These are phyloP conservation scores for Eptatretus atami DNA, from an alignment of 2,797 vertebrate genomes.

Conservation along the genomic window DNA sequence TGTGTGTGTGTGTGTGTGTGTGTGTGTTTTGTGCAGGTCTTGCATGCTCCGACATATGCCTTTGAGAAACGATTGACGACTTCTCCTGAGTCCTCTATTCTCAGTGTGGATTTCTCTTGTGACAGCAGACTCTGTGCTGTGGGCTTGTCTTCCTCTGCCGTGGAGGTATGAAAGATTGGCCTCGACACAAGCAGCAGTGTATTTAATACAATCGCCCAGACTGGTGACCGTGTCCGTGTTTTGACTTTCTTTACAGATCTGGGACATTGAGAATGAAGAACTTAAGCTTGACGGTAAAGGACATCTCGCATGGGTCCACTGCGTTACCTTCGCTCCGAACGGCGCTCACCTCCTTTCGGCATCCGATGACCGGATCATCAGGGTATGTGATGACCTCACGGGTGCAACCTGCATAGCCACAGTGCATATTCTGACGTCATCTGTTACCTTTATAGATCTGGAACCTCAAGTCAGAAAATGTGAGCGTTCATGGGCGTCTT, in stretches of 20 bases:
- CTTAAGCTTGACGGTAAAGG: conserved; percentile 46
- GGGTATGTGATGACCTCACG: neutral
- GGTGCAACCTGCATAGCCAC: too few relatives aligned
- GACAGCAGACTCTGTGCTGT: conserved; percentile 1
- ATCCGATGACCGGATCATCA: conserved; percentile 69
- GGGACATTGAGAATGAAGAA: neutral
- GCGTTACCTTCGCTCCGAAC: conserved; percentile 49
- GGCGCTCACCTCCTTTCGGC: conserved; percentile 63
- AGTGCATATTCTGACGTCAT: too few relatives aligned
- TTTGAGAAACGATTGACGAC: neutral
- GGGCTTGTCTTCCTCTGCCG: neutral
- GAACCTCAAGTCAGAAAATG: too few relatives aligned
- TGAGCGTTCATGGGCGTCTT: too few relatives aligned
- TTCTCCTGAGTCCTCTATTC: neutral
- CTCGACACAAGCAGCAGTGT: neutral
- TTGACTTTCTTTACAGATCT: neutral
- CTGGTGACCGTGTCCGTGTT: neutral
- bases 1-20: too few relatives aligned
- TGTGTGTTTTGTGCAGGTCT: neutral
- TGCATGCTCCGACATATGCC: neutral
- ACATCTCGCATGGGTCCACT: conserved; percentile 73
- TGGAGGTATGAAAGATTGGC: neutral
- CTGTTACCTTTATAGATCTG: too few relatives aligned
- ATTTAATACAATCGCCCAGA: neutral
- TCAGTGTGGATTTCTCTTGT: neutral